Base-by-base conservation (phyloP, 2,113 vertebrate genomes). In the Grantiella picta region DNA sequence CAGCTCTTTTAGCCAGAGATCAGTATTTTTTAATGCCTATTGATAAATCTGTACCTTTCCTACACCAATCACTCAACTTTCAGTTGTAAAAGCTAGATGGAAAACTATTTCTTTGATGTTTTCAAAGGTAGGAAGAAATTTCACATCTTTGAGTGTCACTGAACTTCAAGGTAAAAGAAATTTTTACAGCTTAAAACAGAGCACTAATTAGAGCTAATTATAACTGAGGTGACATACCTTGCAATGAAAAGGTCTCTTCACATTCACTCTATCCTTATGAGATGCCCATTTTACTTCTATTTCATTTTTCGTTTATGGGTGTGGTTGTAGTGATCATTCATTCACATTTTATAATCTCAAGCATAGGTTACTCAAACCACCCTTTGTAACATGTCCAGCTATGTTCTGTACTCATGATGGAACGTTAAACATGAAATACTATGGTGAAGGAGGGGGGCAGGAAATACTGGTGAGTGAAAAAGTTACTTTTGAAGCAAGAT, bases 131-230 rank as follows among this genome's bases (percentile, higher is more conserved):
- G 49, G 45, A 93, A 80, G 47, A 73, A 64, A 89, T 82, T 65
- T 45, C 27, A 44, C 7, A 68, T 82, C 61, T 66, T 81, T 14
- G 5, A 90, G 61, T 5, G 1, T 45, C 65, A 94, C 9, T 49
- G 57, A 91, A 47, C 63, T 92, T 73, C 54, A 90, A 78, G 35
- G 40, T 69, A 90, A 44, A 89, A 81, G 29, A 59, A 59, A 66
- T 56, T 94, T 70, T 79, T 90, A 89, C 31, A 93, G 73, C 31
- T 38, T 24, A 84, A 82, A 22, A 91, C 4, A 65, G 36, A 38
- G 38, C 20, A 31, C 47, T 94, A 95, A 96, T 94, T 91, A 96
- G 35, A 92, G 45, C 24, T 33, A 95, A 86, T 65, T 89, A 92
- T 61, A 94, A 91, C 63, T 7, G 17, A 95, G 47, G 22, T 88